Conservation (phyloP, 2,797 vertebrate species). For the Cirrhinus molitorella region DNA sequence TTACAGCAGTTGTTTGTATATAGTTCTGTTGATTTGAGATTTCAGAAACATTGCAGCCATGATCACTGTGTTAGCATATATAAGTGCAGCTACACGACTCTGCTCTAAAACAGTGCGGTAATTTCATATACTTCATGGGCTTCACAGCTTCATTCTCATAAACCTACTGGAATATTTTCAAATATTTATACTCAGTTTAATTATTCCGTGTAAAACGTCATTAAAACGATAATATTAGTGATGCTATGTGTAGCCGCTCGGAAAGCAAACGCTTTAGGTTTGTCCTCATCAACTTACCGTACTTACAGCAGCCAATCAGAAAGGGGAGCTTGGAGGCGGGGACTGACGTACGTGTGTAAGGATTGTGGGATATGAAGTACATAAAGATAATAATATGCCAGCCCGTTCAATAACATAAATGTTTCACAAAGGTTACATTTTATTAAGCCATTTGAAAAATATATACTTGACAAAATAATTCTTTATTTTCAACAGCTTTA, state of each 20-base stretch:
- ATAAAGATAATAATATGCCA: neutral
- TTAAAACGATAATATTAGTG: neutral
- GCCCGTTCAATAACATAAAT: neutral
- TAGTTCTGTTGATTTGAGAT: neutral
- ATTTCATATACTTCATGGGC: neutral
- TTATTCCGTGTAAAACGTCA: neutral
- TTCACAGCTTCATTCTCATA: neutral
- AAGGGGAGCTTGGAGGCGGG: neutral
- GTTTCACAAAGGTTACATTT: too few species aligned
- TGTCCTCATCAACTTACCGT: constrained; percentile 4
- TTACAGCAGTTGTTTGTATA: constrained; percentile 40
- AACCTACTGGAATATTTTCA: neutral
- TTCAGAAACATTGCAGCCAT: constrained; percentile 44
- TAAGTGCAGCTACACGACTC: neutral
- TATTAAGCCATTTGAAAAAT: too few species aligned
- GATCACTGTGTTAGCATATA: constrained; percentile 22
- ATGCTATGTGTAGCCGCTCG: neutral
- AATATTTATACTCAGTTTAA: neutral
- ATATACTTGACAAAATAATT: too few species aligned
- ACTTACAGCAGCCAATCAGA: constrained; percentile 28
- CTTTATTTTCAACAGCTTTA: too few species aligned
- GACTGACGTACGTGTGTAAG: neutral
- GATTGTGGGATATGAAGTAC: constrained; percentile 33
- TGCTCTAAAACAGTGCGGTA: neutral
- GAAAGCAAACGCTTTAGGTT: neutral